phyloP scores from a whole-genome alignment of 2,888 invertebrate genomes.

The Dicycla oo region DNA sequence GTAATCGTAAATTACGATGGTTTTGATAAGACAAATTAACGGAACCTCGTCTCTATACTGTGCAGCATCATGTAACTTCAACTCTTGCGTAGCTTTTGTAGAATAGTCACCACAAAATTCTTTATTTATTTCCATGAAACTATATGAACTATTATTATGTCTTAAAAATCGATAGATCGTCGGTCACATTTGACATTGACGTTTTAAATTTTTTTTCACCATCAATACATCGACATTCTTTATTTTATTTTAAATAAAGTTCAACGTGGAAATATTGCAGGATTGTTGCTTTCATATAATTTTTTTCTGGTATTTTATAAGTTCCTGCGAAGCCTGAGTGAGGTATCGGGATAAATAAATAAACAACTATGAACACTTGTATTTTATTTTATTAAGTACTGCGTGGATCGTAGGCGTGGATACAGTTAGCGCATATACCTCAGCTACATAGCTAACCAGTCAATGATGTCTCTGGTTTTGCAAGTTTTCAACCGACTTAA shows the following conservation, averaged over 20 bases:
- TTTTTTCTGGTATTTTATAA: background rate
- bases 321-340: background rate
- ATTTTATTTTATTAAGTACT: background rate
- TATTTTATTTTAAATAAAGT: background rate
- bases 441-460: background rate
- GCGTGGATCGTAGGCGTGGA: background rate
- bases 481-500: too few species aligned
- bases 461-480: too few species aligned
- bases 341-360: background rate
- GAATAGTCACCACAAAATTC: background rate
- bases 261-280: background rate
- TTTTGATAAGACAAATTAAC: constrained; percentile 22
- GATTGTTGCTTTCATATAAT: background rate
- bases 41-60: background rate
- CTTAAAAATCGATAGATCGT: too few species aligned
- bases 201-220: background rate
- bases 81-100: background rate
- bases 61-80: background rate
- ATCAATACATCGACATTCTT: background rate
- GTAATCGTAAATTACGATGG: constrained; percentile 15
- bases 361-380: background rate
- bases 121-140: background rate
- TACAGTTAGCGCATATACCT: background rate
- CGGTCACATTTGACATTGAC: constrained; percentile 18
- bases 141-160: too few species aligned